These are phyloP conservation scores for Dolichopus griseipennis DNA, from an alignment of 2,888 invertebrate species.

Conservation along the genomic window DNA sequence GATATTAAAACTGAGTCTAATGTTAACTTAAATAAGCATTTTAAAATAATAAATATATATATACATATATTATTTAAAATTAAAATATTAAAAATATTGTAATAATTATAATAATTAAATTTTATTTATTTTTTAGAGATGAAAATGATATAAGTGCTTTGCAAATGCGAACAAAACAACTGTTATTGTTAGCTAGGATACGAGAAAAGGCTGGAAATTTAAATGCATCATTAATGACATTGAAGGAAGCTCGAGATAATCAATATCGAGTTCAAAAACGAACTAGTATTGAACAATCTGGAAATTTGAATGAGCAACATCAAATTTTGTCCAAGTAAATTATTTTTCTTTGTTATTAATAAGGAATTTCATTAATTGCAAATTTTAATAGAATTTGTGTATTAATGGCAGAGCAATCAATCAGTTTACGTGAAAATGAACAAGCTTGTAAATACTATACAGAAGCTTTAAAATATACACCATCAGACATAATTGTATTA, in stretches of 20 bases:
- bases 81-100: too few species aligned
- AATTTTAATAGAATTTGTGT: conserved; percentile 51
- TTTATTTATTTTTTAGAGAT: conserved; percentile 27
- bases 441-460: conserved; percentile 74
- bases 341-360: not conserved
- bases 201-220: conserved; percentile 54
- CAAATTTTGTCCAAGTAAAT: conserved; percentile 36
- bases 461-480: conserved; percentile 72
- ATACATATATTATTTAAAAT: too few species aligned
- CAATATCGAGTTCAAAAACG: conserved; percentile 68
- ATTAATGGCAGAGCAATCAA: conserved; percentile 63
- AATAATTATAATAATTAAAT: too few species aligned
- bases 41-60: too few species aligned
- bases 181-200: conserved; percentile 65
- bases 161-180: conserved; percentile 60
- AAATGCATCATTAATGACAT: conserved; percentile 50
- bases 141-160: conserved; percentile 46
- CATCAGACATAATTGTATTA: conserved; percentile 64
- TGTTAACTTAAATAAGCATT: too few species aligned
- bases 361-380: not conserved
- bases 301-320: conserved; percentile 33
- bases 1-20: too few species aligned
- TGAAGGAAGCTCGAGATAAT: conserved; percentile 68
- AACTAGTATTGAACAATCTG: conserved; percentile 50
- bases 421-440: conserved; percentile 57